phyloP scores from a whole-genome alignment of 2,797 vertebrate genomes.

The Neosilurus mollespiculum region DNA sequence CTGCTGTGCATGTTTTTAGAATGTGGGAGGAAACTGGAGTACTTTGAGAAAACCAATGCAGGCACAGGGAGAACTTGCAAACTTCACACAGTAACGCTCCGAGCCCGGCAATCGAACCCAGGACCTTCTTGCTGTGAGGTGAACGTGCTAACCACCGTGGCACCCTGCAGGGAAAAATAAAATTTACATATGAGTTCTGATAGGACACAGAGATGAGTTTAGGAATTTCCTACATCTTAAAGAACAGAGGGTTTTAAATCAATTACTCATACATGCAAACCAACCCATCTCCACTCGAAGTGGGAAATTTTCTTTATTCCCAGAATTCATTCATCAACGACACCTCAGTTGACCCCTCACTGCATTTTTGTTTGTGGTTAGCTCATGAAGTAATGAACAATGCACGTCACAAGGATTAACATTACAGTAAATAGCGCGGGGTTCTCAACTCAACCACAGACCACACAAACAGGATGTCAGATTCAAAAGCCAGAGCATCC shows the following conservation, averaged over 20 bases:
- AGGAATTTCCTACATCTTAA: neutral
- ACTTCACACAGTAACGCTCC: too few species aligned
- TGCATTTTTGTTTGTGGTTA: neutral
- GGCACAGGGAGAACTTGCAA: too few species aligned
- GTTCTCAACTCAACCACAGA: neutral
- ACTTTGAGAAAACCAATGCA: too few species aligned
- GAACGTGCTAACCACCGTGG: too few species aligned
- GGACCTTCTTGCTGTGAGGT: too few species aligned
- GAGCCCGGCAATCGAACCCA: too few species aligned
- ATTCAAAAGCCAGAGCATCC: neutral
- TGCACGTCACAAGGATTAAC: neutral
- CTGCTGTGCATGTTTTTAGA: too few species aligned
- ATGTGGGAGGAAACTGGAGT: too few species aligned
- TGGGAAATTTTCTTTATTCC: neutral
- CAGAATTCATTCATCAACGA: neutral
- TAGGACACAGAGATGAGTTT: too few species aligned
- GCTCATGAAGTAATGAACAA: neutral
- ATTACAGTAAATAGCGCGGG: neutral
- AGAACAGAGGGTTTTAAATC: neutral
- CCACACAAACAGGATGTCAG: conserved; percentile 7
- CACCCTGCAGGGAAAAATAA: too few species aligned
- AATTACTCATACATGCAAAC: neutral
- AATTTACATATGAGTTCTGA: too few species aligned
- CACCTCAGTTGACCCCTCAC: neutral
- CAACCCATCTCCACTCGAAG: neutral